Conservation (phyloP, 2,888 invertebrate species). For the Phortica okadai region DNA sequence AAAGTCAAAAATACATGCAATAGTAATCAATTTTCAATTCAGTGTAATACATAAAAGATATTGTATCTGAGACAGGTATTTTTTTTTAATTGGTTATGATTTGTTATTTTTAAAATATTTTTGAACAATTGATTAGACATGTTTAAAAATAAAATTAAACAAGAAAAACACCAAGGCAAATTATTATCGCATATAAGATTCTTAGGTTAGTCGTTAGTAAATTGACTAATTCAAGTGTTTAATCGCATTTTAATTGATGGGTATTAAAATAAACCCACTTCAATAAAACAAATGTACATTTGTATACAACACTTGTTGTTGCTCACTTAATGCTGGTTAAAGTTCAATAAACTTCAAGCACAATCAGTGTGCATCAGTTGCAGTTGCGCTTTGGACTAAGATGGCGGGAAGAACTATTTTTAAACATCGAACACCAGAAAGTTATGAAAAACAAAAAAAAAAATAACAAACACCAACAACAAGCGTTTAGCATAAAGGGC, state of each 20-base stretch:
- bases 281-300: background rate
- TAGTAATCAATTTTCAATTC: conserved; percentile 8
- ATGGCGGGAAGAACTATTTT: conserved; percentile 12
- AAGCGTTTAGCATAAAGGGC: background rate
- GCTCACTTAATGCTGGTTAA: background rate
- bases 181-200: no score
- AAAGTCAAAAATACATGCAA: background rate
- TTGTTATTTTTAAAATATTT: background rate
- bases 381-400: background rate
- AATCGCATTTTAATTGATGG: background rate
- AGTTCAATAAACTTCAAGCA: conserved; percentile 13
- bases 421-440: background rate
- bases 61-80: background rate
- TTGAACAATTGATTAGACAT: background rate
- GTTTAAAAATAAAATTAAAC: background rate
- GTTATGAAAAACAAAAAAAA: background rate
- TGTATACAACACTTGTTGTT: background rate
- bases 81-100: background rate
- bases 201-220: background rate
- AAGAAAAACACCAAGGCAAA: no score
- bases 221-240: background rate
- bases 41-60: background rate
- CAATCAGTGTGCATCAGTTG: background rate
- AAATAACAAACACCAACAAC: background rate
- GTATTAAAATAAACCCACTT: background rate